Evolutionary conservation across 2,113 vertebrate genomes (phyloP).

Genomic region (Pheucticus melanocephalus): DNA sequence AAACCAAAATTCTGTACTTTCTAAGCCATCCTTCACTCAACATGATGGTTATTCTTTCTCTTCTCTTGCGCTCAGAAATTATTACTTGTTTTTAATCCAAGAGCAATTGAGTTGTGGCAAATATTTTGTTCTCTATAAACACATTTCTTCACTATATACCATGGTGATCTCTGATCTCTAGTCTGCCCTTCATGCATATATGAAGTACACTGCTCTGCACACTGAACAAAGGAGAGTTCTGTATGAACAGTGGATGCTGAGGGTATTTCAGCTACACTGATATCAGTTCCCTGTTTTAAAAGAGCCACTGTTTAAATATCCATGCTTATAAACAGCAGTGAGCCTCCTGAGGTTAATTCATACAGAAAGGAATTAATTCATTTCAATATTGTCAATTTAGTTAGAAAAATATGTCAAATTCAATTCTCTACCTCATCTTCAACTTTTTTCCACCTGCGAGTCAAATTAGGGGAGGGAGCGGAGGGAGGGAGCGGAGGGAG

Average conservation of each 20-base stretch:
- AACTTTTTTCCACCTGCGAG: conserved; percentile 12
- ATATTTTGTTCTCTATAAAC: neutral
- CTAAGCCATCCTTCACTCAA: neutral
- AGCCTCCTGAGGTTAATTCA: neutral
- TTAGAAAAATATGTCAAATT: neutral
- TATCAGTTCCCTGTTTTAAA: neutral
- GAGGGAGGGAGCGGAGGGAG: too few relatives aligned
- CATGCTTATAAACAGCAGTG: neutral
- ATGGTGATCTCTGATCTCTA: neutral
- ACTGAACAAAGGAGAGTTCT: neutral
- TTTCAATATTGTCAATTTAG: neutral
- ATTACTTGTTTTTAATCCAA: neutral
- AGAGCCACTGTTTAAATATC: neutral
- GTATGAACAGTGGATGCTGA: neutral
- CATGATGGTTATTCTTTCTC: neutral
- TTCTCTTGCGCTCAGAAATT: neutral
- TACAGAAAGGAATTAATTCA: neutral
- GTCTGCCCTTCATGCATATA: neutral
- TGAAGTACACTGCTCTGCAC: neutral
- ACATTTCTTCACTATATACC: neutral
- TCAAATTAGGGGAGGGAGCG: neutral
- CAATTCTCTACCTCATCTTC: neutral
- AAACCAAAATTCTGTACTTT: neutral
- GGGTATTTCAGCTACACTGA: neutral
- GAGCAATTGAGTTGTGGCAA: neutral